Percentiles rank a stretch among this genome's conserved stretches.
Evolutionary conservation across 35 echinoderm and acorn worm genomes (phyloP).

Genomic region (Diadema setosum): DNA sequence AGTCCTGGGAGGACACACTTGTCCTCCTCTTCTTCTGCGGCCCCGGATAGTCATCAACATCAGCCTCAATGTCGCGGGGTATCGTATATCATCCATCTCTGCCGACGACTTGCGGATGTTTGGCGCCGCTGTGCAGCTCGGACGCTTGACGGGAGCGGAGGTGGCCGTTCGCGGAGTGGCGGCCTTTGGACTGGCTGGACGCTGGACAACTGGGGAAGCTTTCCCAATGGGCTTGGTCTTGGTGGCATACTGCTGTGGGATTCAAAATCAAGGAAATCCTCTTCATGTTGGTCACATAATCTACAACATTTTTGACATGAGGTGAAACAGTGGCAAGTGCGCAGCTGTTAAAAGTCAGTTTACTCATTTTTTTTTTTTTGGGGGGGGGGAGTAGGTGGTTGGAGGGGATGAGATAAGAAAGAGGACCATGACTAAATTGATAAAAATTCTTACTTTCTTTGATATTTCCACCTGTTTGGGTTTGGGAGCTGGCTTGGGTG

Average conservation of each 20-base stretch:
- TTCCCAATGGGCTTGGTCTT: slow-evolving; percentile 81
- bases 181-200: not conserved
- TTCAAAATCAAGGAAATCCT: too few relatives aligned
- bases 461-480: not conserved
- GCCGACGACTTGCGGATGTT: not conserved
- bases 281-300: too few relatives aligned
- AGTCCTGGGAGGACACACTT: not conserved
- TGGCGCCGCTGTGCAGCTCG: not conserved
- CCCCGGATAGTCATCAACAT: not conserved
- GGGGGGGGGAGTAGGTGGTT: too few relatives aligned
- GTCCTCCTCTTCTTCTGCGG: slow-evolving; percentile 30
- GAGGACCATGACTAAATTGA: too few relatives aligned
- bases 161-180: slow-evolving; percentile 12
- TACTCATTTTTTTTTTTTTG: too few relatives aligned
- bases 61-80: too few relatives aligned
- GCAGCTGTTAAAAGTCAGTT: too few relatives aligned
- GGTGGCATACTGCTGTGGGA: slow-evolving; percentile 8
- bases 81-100: not conserved
- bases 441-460: not conserved
- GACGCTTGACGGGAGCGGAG: not conserved
- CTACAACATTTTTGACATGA: too few relatives aligned
- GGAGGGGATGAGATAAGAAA: too few relatives aligned
- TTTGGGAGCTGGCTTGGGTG: too few relatives aligned
- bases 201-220: slow-evolving; percentile 82
- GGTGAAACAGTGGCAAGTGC: too few relatives aligned